Evolutionary conservation across 2,888 invertebrate genomes (phyloP), one percentile per base, ranked within the genome.

Genomic region (Eubasilissa splendida): DNA sequence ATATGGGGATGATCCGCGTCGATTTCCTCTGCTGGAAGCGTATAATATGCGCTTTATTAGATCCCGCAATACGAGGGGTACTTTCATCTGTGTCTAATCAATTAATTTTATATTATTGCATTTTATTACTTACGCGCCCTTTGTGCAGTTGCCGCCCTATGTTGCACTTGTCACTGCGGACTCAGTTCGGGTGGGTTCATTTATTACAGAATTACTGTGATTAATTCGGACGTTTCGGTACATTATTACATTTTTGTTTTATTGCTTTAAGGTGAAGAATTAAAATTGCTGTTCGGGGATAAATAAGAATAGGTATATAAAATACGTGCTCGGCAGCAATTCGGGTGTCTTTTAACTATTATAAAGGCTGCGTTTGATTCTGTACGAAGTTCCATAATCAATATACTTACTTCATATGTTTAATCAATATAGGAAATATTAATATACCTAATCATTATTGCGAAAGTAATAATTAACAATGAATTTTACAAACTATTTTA

Each of bases 11-110:
- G 77, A 66, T 79, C 33, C 58, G 42, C 66, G 79, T 75, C 56
- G 75, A 75, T 79, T 74, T 70, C 59, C 53, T 33, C 68, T 56
- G 22, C 53, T 42, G 79, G 60, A 33, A 75, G 80, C 82, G 79
- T 77, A 82, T 83, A 79, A 82, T 83, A 82, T 79, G 80, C 74
- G 83, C 83, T 83, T 83, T 83, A 83, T 83, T 83, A 83, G 80
- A 77, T 80, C 60, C 70, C 81, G 81, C 66, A 83, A 83, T 82
- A 83, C 60, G 33, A 58, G 71, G 58, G 74, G 79, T 14, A 58
- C 76, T 63, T 58, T 14, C 73, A 65, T 76, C 79, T 77, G 84
- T 83, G 70, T 82, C 84, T 82, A 81, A 84, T 84, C 84, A 82
- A 84, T 84, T 84, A 84, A 84, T 82, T 81, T 81, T 81, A 73